Evolutionary conservation across 2,797 vertebrate genomes (phyloP).

Genomic region (Enteromius mattozi): DNA sequence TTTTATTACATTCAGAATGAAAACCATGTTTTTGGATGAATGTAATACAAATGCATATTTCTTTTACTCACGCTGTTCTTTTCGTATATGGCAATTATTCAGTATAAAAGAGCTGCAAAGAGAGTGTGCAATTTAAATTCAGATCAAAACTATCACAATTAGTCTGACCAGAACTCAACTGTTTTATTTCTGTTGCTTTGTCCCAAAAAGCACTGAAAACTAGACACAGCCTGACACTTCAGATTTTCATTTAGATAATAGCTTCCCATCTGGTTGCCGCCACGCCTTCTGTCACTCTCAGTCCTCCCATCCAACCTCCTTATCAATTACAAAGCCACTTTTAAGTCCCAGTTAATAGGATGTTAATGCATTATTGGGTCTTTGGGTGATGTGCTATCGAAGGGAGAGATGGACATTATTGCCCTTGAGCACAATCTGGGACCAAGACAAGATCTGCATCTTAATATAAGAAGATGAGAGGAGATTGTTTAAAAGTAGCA

Average conservation of each 20-base stretch:
- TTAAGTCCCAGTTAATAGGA: slow-evolving; percentile 55
- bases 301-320: slow-evolving; percentile 53
- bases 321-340: slow-evolving; percentile 61
- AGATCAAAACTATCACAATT: slow-evolving; percentile 35
- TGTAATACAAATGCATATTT: slow-evolving; percentile 13
- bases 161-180: slow-evolving; percentile 47
- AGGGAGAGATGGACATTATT: slow-evolving; percentile 54
- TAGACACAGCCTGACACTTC: slow-evolving; percentile 52
- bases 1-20: slow-evolving; percentile 2
- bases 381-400: slow-evolving; percentile 47
- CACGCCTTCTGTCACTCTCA: slow-evolving; percentile 51
- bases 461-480: slow-evolving; percentile 56
- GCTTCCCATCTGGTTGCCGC: slow-evolving; percentile 40
- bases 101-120: background rate
- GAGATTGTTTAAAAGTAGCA: slow-evolving; percentile 52
- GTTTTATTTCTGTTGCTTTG: slow-evolving; percentile 33
- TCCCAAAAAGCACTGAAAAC: slow-evolving; percentile 43
- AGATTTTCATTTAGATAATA: slow-evolving; percentile 68
- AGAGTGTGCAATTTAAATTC: slow-evolving; percentile 42
- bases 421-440: slow-evolving; percentile 56
- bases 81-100: slow-evolving; percentile 2
- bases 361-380: slow-evolving; percentile 59
- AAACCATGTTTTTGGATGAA: slow-evolving; percentile 18
- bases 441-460: slow-evolving; percentile 58
- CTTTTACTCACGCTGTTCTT: background rate